Percentiles rank a stretch among this genome's conserved stretches.
Evolutionary conservation across 2,797 vertebrate genomes (phyloP).

Genomic region (Cyprinodon diabolis): DNA sequence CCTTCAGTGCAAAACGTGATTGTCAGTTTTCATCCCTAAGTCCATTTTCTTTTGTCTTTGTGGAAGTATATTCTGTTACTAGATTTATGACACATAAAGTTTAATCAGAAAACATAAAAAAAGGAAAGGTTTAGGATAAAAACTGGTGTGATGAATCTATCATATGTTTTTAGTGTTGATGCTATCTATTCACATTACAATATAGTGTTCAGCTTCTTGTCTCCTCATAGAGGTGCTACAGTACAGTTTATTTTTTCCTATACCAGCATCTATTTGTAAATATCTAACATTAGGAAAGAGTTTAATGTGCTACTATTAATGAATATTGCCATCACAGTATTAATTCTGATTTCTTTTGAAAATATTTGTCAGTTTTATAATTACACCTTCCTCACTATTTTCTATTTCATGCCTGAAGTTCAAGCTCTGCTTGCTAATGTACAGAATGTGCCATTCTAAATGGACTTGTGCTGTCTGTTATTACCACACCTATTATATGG

Average conservation of each 20-base stretch:
- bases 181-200: too few relatives aligned
- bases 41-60: too few relatives aligned
- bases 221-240: background rate
- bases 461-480: too few relatives aligned
- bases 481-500: too few relatives aligned
- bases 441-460: too few relatives aligned
- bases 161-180: too few relatives aligned
- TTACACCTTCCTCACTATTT: background rate
- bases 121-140: too few relatives aligned
- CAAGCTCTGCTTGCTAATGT: background rate
- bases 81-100: too few relatives aligned
- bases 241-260: background rate
- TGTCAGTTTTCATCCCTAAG: background rate
- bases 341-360: background rate
- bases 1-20: background rate
- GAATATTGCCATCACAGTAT: background rate
- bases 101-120: too few relatives aligned
- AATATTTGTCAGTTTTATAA: background rate
- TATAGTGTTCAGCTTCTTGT: too few relatives aligned
- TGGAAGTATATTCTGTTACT: too few relatives aligned
- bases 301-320: background rate
- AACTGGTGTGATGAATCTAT: too few relatives aligned
- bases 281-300: background rate
- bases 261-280: background rate
- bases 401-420: background rate